Evolutionary conservation across 2,797 vertebrate species (phyloP).

Genomic region (Vireo griseus): DNA sequence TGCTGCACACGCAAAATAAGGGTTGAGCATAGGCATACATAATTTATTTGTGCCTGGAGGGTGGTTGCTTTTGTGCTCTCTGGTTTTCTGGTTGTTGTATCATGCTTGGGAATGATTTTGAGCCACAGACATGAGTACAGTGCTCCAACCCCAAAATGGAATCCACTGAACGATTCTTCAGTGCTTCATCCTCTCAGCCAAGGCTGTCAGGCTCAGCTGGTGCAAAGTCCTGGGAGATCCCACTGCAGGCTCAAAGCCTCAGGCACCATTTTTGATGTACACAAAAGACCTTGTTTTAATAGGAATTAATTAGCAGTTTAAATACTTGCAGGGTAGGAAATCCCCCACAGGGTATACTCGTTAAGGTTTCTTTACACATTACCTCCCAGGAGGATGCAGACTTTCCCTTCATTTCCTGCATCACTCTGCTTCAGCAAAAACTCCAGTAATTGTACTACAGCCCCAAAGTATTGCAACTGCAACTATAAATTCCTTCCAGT

Average conservation of each 20-base stretch:
- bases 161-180: not conserved
- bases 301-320: slow-evolving; percentile 65
- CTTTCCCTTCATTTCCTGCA: slow-evolving; percentile 35
- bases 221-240: slow-evolving; percentile 10
- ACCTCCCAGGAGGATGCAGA: slow-evolving; percentile 50
- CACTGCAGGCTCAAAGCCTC: slow-evolving; percentile 29
- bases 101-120: not conserved
- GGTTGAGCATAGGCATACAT: not conserved
- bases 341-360: slow-evolving; percentile 1
- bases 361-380: slow-evolving; percentile 55
- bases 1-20: not conserved
- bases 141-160: not conserved
- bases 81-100: not conserved
- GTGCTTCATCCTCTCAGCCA: not conserved
- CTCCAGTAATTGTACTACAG: not conserved
- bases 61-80: not conserved
- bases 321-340: slow-evolving; percentile 55
- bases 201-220: not conserved
- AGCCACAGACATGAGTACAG: not conserved
- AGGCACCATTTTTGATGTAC: slow-evolving; percentile 29
- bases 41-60: not conserved
- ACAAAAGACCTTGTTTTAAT: slow-evolving; percentile 60
- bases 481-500: not conserved
- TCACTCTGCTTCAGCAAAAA: slow-evolving; percentile 18
- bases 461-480: not conserved